Base-by-base conservation (phyloP, 2,888 invertebrate genomes). In the Zeuzera pyrina region DNA sequence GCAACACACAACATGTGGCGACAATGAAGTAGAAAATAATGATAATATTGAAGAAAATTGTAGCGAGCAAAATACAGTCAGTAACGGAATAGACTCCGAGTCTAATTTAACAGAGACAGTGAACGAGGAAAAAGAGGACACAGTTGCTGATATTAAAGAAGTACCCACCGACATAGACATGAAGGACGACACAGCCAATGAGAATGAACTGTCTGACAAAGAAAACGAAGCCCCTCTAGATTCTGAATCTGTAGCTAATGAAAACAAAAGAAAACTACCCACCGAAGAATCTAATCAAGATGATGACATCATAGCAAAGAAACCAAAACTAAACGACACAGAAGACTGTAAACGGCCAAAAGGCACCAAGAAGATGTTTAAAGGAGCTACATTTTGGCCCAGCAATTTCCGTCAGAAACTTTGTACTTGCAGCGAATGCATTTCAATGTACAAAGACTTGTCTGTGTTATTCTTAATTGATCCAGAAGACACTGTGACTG, bases 401-500 rank as follows among this genome's bases (percentile, higher is more conserved):
- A 85, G 87, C 15, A 86, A 87, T 33, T 93, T 96, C 90, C 87
- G 97, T 23, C 85, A 87, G 32, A 87, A 88, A 36, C 83, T 97
- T 0, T 94, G 93, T 51, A 85, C 84, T 10, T 93, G 93, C 52
- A 68, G 72, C 34, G 84, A 84, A 30, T 93, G 93, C 53, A 65
- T 84, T 61, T 62, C 86, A 37, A 84, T 92, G 73, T 97, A 97
- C 58, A 86, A 87, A 53, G 85, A 87, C 12, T 77, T 90, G 29
- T 85, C 87, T 15, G 85, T 96, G 2, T 63, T 85, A 33, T 97
- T 89, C 64, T 73, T 98, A 29, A 72, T 89, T 15, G 95, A 97
- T 67, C 76, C 85, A 1, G 88, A 90, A 44, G 97, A 98, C 59
- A 93, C 95, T 1, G 92, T 95, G 0, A 88, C 88, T 39, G 88